Conservation (phyloP, 1,140 invertebrate genomes). For the Musca domestica region DNA sequence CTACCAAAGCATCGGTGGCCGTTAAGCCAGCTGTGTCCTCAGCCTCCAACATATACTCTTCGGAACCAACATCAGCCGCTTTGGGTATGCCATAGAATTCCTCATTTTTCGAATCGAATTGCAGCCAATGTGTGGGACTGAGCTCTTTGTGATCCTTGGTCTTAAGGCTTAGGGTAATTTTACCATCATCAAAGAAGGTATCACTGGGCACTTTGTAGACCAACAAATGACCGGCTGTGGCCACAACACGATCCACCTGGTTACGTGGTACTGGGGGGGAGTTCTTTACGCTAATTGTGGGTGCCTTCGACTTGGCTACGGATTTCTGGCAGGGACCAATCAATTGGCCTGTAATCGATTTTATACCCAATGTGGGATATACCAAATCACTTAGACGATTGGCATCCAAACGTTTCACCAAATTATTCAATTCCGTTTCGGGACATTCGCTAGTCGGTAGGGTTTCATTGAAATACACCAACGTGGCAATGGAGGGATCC, state of each 20-base stretch:
- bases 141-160: conserved; percentile 70
- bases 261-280: conserved; percentile 74
- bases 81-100: conserved; percentile 86
- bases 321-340: conserved; percentile 63
- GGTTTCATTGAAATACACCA: conserved; percentile 86
- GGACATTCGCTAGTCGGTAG: conserved; percentile 76
- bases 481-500: conserved; percentile 60
- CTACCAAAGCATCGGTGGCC: conserved; percentile 76
- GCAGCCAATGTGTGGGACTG: conserved; percentile 75
- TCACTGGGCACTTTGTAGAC: conserved; percentile 79
- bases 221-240: conserved; percentile 73
- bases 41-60: conserved; percentile 73
- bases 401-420: conserved; percentile 57
- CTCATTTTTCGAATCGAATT: conserved; percentile 84
- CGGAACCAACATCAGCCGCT: conserved; percentile 64
- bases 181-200: conserved; percentile 87
- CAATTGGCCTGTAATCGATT: conserved; percentile 62
- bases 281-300: conserved; percentile 62
- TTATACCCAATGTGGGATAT: conserved; percentile 63
- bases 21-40: conserved; percentile 67
- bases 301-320: conserved; percentile 54
- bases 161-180: conserved; percentile 71
- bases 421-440: conserved; percentile 65
- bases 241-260: conserved; percentile 80
- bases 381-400: conserved; percentile 58